Conservation (phyloP, 2,888 invertebrate species). For the Aporophyla nigra region DNA sequence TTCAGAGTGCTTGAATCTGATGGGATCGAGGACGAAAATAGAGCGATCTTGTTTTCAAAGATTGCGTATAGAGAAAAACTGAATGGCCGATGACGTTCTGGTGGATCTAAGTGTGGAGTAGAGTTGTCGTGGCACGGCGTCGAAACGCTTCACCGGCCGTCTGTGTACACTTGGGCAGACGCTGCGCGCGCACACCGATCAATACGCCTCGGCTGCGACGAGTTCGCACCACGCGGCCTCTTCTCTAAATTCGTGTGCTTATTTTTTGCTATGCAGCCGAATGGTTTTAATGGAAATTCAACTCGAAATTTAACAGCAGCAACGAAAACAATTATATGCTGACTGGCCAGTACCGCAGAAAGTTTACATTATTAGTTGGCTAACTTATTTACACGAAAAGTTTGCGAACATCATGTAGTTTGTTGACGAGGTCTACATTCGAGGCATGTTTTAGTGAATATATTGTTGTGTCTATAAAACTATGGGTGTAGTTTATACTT, state of each 20-base stretch:
- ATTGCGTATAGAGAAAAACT: slow-evolving; percentile 62
- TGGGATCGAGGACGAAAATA: slow-evolving; percentile 7
- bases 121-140: slow-evolving; percentile 83
- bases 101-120: slow-evolving; percentile 84
- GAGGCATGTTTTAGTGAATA: slow-evolving; percentile 55
- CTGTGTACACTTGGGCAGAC: slow-evolving; percentile 87
- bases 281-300: slow-evolving; percentile 76
- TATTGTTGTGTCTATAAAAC: slow-evolving; percentile 58
- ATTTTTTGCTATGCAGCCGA: slow-evolving; percentile 82
- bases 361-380: slow-evolving; percentile 62
- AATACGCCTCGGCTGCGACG: slow-evolving; percentile 86
- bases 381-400: slow-evolving; percentile 72
- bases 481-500: slow-evolving; percentile 63
- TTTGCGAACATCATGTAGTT: slow-evolving; percentile 69
- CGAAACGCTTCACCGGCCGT: slow-evolving; percentile 84
- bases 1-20: slow-evolving; percentile 18
- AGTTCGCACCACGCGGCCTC: slow-evolving; percentile 85
- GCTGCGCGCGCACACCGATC: slow-evolving; percentile 90
- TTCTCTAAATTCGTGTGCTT: slow-evolving; percentile 84
- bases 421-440: slow-evolving; percentile 60
- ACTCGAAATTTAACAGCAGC: slow-evolving; percentile 70
- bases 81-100: slow-evolving; percentile 82
- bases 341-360: slow-evolving; percentile 57
- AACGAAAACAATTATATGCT: slow-evolving; percentile 71
- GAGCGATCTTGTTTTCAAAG: slow-evolving; percentile 33